These are phyloP conservation scores for Notarius quadriscutis DNA, from an alignment of 2,113 vertebrate species.

Conservation along the genomic window DNA sequence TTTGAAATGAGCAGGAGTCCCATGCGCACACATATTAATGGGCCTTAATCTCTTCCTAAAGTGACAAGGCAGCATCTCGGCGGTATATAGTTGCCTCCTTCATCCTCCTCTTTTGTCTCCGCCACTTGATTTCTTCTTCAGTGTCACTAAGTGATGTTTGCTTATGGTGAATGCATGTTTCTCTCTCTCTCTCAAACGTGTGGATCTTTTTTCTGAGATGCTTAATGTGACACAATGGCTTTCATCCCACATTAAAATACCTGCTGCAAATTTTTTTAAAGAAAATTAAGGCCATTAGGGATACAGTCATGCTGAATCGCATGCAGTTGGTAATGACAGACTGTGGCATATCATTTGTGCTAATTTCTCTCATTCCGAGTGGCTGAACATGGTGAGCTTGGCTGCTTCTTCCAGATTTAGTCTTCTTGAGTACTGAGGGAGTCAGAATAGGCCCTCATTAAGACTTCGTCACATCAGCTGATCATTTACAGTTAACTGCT, in stretches of 20 bases:
- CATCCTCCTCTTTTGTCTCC: slow-evolving; percentile 31
- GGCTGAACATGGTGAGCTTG: slow-evolving; percentile 63
- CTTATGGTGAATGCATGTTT: slow-evolving; percentile 51
- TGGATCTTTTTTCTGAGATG: slow-evolving; percentile 63
- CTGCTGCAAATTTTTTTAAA: slow-evolving; percentile 67
- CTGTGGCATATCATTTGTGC: slow-evolving; percentile 72
- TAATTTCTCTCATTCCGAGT: slow-evolving; percentile 72
- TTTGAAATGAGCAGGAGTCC: slow-evolving; percentile 64
- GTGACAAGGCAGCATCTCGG: slow-evolving; percentile 70
- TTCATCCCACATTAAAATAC: slow-evolving; percentile 73
- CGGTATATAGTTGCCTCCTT: slow-evolving; percentile 60
- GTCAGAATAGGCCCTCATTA: slow-evolving; percentile 63
- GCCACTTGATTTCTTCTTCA: slow-evolving; percentile 59
- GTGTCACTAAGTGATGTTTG: slow-evolving; percentile 51
- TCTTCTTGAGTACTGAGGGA: slow-evolving; percentile 58
- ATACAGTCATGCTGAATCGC: slow-evolving; percentile 63
- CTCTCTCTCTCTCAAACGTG: slow-evolving; percentile 61
- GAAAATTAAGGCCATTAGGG: slow-evolving; percentile 69
- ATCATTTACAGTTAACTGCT: slow-evolving; percentile 62
- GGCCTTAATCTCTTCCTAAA: slow-evolving; percentile 71
- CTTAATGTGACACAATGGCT: slow-evolving; percentile 57
- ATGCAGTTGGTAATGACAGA: slow-evolving; percentile 74
- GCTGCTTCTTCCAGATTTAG: slow-evolving; percentile 48
- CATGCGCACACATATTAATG: slow-evolving; percentile 65
- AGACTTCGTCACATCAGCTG: slow-evolving; percentile 66